A percentile compares a stretch with the other conserved stretches of the same genome.
phyloP scores from a whole-genome alignment of 2,888 invertebrate genomes.

The Tholera decimalis region DNA sequence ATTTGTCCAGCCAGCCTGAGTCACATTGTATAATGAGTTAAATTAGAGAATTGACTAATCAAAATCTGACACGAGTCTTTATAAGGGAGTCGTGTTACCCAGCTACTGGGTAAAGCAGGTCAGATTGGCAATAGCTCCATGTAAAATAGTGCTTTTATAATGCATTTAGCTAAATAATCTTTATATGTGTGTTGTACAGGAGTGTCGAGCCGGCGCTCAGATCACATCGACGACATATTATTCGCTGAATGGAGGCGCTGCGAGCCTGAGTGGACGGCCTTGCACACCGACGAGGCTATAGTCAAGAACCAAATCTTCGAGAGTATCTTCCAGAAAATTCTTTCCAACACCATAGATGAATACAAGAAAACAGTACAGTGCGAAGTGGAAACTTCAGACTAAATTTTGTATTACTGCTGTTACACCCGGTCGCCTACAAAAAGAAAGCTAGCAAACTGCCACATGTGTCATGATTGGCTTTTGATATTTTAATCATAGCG shows the following conservation, averaged over 20 bases:
- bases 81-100: no score
- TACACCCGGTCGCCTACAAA: neutral
- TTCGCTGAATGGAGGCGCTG: slow-evolving; percentile 87
- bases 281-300: slow-evolving; percentile 82
- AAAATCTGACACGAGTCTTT: no score
- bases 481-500: neutral
- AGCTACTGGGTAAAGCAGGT: no score
- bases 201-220: slow-evolving; percentile 81
- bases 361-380: slow-evolving; percentile 79
- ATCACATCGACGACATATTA: slow-evolving; percentile 87
- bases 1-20: no score
- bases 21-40: no score
- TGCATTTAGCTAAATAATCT: neutral
- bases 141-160: no score
- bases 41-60: no score
- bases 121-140: no score
- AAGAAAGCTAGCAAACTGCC: neutral
- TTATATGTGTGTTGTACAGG: slow-evolving; percentile 68
- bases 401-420: slow-evolving; percentile 24
- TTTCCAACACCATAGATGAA: slow-evolving; percentile 84
- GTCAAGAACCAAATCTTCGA: slow-evolving; percentile 88
- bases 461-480: neutral
- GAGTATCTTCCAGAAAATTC: slow-evolving; percentile 84
- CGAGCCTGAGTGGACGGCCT: slow-evolving; percentile 86
- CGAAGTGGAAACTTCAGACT: slow-evolving; percentile 15